Conservation (phyloP, 2,888 invertebrate genomes). For the Scaptomyza parva region DNA sequence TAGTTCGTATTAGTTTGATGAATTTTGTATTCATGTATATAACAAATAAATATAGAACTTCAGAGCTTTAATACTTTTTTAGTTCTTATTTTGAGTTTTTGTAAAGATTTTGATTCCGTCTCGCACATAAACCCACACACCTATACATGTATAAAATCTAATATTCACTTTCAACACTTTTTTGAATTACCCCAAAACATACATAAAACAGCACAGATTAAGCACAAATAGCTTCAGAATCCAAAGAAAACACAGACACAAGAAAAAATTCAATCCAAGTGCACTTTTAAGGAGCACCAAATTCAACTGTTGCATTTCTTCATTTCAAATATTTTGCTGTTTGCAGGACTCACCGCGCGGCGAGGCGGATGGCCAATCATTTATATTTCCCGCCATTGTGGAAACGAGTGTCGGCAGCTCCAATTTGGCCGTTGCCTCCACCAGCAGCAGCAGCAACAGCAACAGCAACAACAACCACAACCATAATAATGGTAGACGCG, state of each 20-base stretch:
- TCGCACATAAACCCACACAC: slow-evolving; percentile 25
- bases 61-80: no score
- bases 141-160: slow-evolving; percentile 19
- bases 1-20: no score
- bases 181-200: slow-evolving; percentile 12
- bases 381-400: slow-evolving; percentile 87
- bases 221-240: slow-evolving; percentile 58
- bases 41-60: no score
- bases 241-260: slow-evolving; percentile 12
- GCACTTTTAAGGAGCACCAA: slow-evolving; percentile 30
- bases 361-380: slow-evolving; percentile 89
- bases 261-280: slow-evolving; percentile 4
- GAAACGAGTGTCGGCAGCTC: slow-evolving; percentile 82
- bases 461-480: slow-evolving; percentile 47
- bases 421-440: slow-evolving; percentile 31
- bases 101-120: slow-evolving; percentile 21
- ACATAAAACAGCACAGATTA: slow-evolving; percentile 11
- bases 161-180: slow-evolving; percentile 7
- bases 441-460: slow-evolving; percentile 58
- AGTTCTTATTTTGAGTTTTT: no score
- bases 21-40: no score
- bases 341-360: slow-evolving; percentile 88
- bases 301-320: slow-evolving; percentile 16
- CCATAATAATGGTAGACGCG: slow-evolving; percentile 43
- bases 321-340: slow-evolving; percentile 39